phyloP scores from a whole-genome alignment of 2,113 vertebrate species.

The Zosterops pallidus region DNA sequence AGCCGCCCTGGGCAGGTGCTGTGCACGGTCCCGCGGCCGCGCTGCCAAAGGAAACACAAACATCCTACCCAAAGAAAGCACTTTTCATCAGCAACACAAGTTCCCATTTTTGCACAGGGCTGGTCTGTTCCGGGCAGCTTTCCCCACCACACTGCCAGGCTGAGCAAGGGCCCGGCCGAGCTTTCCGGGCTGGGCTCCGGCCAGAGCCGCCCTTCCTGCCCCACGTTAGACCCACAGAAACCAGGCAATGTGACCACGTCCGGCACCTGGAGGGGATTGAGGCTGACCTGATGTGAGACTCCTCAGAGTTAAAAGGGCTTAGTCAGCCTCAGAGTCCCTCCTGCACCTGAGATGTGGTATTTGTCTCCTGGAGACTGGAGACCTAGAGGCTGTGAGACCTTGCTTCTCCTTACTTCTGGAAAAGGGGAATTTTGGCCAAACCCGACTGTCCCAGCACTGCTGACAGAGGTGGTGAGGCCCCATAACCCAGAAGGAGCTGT shows the following conservation, averaged over 20 bases:
- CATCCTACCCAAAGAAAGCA: conserved; percentile 59
- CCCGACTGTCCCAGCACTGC: rapidly evolving
- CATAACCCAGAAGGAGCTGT: neutral
- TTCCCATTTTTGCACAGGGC: conserved; percentile 40
- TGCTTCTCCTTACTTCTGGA: neutral
- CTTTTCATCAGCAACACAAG: conserved; percentile 52
- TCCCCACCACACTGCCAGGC: neutral
- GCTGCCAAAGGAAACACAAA: conserved; percentile 60
- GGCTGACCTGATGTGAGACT: neutral
- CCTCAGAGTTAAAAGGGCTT: neutral
- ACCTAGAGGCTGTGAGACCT: no score
- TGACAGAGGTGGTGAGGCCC: neutral
- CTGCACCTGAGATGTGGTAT: neutral
- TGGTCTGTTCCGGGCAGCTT: conserved; percentile 8
- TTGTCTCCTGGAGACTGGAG: neutral
- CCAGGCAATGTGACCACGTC: rapidly evolving
- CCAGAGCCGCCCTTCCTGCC: neutral
- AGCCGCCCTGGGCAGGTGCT: conserved; percentile 14
- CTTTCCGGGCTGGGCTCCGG: neutral
- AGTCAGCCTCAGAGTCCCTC: neutral
- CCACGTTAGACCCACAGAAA: neutral
- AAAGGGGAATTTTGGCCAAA: neutral
- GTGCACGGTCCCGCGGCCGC: neutral
- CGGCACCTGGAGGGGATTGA: neutral
- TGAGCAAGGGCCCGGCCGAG: neutral